Base-by-base conservation (phyloP, 2,888 invertebrate species). In the Rhamphomyia laevipes region DNA sequence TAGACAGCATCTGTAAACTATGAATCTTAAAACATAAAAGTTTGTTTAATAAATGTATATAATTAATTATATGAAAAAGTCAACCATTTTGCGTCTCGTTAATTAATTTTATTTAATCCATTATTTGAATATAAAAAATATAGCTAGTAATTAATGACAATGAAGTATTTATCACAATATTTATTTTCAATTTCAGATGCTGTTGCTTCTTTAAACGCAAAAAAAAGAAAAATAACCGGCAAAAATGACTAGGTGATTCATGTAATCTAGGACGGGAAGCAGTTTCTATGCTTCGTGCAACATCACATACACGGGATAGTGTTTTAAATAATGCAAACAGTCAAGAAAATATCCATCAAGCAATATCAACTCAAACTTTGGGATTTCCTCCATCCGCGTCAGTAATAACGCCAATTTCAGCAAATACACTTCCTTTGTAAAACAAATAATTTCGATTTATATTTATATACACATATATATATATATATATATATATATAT, bases 161-260 rank as follows among this genome's bases (percentile, higher is more conserved):
- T n/a, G n/a, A n/a, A n/a, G n/a, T n/a, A n/a, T n/a, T n/a, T n/a
- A n/a, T n/a, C n/a, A n/a, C n/a, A n/a, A n/a, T n/a, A n/a, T n/a
- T n/a, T n/a, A n/a, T n/a, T n/a, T n/a, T n/a, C n/a, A n/a, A n/a
- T 68, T 68, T 55, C 64, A 94, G 94, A 78, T 95, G 95, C 81
- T 96, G 96, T 77, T 96, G 94, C 77, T 96, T 95, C 83, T 92
- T 93, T 82, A 92, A 93, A 76, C 86, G 93, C 74, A 94, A 93
- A 88, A 94, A 94, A 89, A 95, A 95, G 86, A 93, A 94, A 84
- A 86, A 86, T 70, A 82, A 84, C 58, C 82, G 87, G 68, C 84
- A 85, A 75, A 88, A 88, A 82, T 88, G 87, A 88, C 87, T 86
- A 82, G 83, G 78, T 66, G 76, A 77, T 70, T 76, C 77, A 63